Base-by-base conservation (phyloP, 2,113 vertebrate species). In the Puffinus mauretanicus region DNA sequence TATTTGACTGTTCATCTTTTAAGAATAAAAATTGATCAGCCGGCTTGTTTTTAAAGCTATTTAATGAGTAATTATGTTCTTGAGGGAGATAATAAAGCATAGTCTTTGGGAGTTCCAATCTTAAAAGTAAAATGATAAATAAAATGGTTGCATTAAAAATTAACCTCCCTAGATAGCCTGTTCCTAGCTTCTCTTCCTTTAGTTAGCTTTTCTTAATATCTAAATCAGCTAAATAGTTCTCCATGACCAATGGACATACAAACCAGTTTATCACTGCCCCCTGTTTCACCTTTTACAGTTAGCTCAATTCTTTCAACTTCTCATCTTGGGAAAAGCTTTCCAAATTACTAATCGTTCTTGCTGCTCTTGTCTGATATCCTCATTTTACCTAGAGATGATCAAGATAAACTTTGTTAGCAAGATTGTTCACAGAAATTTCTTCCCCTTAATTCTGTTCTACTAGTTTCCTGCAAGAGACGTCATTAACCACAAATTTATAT, bases 101-200 rank as follows among this genome's bases (percentile, higher is more conserved):
- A 81, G 19, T 42, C 27, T 81, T 91, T 82, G 49, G 30, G 58
- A 91, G 16, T 20, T 61, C 27, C 65, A 84, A 13, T 94, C 51
- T 94, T 78, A 84, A 58, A 82, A 67, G 47, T 76, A 75, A 73
- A 79, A 84, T 57, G 79, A 93, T 79, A 51, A 84, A 82, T 70
- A 88, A 93, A 94, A 88, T 72, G 64, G 80, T 77, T 88, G 24
- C 54, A 66, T 86, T 92, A 90, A 93, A 94, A 94, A 46, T 57
- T 86, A 83, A 88, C 18, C 24, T 88, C 42, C 16, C 51, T 78
- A 73, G 22, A 46, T 34, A 62, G 55, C 38, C 51, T 84, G 24
- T 75, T 89, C 38, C 38, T 79, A 32, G 22, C 9, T 19, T 91
- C 26, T 75, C 24, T 92, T 83, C 69, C 62, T 88, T 58, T 22